A percentile compares a stretch with the other conserved stretches of the same genome.
Conservation (phyloP, 2,113 vertebrate genomes). For the Mirounga angustirostris region DNA sequence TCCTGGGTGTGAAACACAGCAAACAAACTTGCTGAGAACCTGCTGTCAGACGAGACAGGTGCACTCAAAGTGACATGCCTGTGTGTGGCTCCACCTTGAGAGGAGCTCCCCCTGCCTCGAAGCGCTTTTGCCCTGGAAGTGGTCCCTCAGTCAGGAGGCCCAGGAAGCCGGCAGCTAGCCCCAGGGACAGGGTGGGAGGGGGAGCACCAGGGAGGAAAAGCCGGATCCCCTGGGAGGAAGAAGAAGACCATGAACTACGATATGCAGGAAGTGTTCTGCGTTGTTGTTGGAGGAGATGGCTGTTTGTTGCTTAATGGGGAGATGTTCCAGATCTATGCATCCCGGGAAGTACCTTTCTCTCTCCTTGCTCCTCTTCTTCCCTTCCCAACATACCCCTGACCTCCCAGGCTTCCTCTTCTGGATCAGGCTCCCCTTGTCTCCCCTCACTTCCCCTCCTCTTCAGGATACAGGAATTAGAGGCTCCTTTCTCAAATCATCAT, state of each 20-base stretch:
- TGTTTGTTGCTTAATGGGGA: neutral
- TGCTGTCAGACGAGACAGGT: neutral
- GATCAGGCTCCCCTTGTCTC: neutral
- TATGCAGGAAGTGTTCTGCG: neutral
- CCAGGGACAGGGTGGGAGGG: neutral
- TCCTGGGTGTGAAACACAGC: neutral
- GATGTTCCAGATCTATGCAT: neutral
- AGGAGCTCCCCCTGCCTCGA: neutral
- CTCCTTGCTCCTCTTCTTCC: neutral
- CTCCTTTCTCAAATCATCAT: neutral
- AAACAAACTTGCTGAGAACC: neutral
- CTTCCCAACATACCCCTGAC: neutral
- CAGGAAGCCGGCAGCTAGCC: neutral
- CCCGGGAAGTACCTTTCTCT: neutral
- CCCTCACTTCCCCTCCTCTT: neutral
- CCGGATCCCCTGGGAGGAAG: neutral
- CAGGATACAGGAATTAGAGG: fast-evolving
- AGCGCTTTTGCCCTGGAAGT: neutral
- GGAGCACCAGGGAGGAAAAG: neutral
- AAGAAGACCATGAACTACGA: neutral
- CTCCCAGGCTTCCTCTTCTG: neutral
- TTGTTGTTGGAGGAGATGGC: neutral
- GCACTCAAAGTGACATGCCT: neutral
- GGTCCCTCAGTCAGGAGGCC: neutral
- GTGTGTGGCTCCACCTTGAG: fast-evolving